Conservation (phyloP, 2,113 vertebrate species). For the Sigmodon hispidus region DNA sequence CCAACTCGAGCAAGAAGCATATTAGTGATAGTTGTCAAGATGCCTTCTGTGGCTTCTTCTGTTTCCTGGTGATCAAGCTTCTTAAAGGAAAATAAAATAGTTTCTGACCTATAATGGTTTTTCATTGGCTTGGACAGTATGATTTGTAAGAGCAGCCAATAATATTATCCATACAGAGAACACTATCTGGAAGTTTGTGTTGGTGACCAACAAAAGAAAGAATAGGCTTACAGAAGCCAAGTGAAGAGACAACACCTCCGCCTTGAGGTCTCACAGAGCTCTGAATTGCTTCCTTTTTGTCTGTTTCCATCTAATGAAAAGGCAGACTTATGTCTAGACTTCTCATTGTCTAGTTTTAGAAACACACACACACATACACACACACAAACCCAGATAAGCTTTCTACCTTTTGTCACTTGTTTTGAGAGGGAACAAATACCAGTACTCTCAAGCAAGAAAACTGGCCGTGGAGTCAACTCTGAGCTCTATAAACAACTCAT, state of each 20-base stretch:
- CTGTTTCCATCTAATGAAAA: constrained; percentile 36
- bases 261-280: neutral
- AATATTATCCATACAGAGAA: constrained; percentile 10
- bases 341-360: constrained; percentile 47
- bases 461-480: neutral
- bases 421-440: neutral
- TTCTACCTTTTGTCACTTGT: constrained; percentile 16
- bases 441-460: neutral
- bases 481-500: neutral
- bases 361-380: too few relatives aligned
- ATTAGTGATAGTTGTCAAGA: neutral
- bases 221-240: constrained; percentile 12
- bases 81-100: constrained; percentile 55
- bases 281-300: constrained; percentile 21
- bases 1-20: neutral
- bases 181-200: constrained; percentile 28
- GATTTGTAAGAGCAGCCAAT: constrained; percentile 19
- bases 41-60: neutral
- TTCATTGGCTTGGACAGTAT: constrained; percentile 29
- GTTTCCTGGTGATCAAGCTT: neutral
- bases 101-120: constrained; percentile 21
- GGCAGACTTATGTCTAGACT: neutral
- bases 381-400: neutral
- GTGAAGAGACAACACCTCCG: neutral
- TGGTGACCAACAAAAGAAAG: constrained; percentile 48